phyloP scores from a whole-genome alignment of 2,797 vertebrate species.

The Acanthurus leucopareius region DNA sequence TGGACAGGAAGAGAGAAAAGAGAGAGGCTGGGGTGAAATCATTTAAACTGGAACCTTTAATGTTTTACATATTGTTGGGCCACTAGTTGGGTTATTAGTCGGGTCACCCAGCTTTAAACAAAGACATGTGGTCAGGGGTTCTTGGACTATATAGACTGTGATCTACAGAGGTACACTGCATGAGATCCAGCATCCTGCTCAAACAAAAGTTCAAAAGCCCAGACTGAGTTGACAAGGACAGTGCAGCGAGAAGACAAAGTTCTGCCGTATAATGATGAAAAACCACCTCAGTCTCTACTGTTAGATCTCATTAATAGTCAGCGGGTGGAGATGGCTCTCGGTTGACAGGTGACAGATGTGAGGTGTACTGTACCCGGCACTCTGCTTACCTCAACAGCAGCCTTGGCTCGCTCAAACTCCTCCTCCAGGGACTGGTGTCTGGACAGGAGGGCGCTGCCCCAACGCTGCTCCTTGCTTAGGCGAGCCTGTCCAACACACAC shows the following conservation, averaged over 20 bases:
- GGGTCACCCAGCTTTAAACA: no score
- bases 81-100: no score
- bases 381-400: conserved; percentile 95
- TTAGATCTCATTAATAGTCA: conserved; percentile 41
- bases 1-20: no score
- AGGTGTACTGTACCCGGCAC: conserved; percentile 35
- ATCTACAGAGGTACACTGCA: neutral
- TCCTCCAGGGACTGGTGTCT: conserved; percentile 98
- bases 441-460: conserved; percentile 92
- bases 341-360: conserved; percentile 58
- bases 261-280: conserved; percentile 25
- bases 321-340: neutral
- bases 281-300: conserved; percentile 1
- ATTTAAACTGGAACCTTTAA: no score
- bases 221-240: conserved; percentile 5
- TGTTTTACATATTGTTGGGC: no score
- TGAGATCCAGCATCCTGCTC: neutral
- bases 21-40: no score
- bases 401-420: conserved; percentile 99
- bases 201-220: neutral
- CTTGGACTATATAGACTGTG: no score
- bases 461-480: conserved; percentile 91
- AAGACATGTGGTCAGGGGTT: no score
- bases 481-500: conserved; percentile 88
- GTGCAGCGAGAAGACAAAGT: neutral